Conservation (phyloP, 2,113 vertebrate genomes). For the Tragelaphus scriptus region DNA sequence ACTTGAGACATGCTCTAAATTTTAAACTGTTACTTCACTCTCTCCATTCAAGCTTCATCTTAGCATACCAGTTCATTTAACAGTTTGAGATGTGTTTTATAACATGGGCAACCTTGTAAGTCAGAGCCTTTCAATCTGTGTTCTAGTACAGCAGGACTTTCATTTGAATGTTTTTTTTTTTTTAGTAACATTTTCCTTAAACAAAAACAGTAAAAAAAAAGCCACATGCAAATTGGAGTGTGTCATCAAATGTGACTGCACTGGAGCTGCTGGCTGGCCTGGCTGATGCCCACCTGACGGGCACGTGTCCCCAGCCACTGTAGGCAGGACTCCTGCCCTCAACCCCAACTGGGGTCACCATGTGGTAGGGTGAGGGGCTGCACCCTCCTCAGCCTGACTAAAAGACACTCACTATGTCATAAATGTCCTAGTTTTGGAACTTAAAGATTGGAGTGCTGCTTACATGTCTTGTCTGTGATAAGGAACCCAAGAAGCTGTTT, state of each 20-base stretch:
- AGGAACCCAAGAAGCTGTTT: background rate
- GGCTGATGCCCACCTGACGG: fast-evolving
- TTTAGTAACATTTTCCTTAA: background rate
- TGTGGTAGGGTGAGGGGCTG: fast-evolving
- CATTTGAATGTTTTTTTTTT: too few relatives aligned
- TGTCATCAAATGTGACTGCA: background rate
- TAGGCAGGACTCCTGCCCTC: background rate
- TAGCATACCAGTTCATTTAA: background rate
- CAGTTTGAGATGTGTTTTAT: background rate
- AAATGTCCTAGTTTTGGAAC: background rate
- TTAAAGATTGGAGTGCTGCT: background rate
- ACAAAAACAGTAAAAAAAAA: background rate
- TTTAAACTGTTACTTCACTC: background rate
- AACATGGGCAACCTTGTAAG: background rate
- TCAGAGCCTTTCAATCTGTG: background rate
- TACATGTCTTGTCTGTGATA: background rate
- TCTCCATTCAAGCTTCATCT: background rate
- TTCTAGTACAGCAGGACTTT: background rate
- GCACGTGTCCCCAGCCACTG: fast-evolving
- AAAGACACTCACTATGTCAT: background rate
- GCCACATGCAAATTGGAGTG: background rate
- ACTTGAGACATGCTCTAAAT: background rate
- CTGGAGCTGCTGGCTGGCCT: fast-evolving
- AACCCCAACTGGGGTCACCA: fast-evolving
- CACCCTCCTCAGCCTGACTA: background rate